Base-by-base conservation (phyloP, 1,140 invertebrate species). In the Odontomachus brunneus region DNA sequence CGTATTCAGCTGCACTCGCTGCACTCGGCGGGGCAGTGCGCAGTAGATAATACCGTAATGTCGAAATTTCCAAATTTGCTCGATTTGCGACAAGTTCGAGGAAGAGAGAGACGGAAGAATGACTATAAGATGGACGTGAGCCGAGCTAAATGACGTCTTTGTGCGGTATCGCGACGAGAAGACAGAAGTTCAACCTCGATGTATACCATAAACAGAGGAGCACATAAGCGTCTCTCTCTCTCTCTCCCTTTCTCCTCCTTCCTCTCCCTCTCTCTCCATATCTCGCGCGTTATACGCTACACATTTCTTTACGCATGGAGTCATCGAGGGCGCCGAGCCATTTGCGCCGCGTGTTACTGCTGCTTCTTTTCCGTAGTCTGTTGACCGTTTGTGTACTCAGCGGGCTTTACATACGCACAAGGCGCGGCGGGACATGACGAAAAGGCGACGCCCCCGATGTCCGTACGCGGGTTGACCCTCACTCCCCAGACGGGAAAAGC, bases 221-320 rank as follows among this genome's bases (percentile, higher is more conserved):
- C 51, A 60, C 29, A 17, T n/a, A 24, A 24, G 44, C 44, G 38
- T 15, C 5, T 49, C 65, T 48, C 38, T 44, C 38, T 44, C 38
- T 44, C 38, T 4, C 38, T 44, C 38, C 9, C 38, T 44, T 11
- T 44, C 9, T 44, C 38, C 9, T 7, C 9, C 38, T 44, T 7
- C 9, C 38, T 44, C 38, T 44, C 9, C 9, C 38, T 44, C 38
- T 11, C 38, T 5, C 29, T 44, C 38, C 9, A 0, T 44, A 3
- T 44, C 38, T 44, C 24, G 44, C 15, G 65, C 17, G 57, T n/a
- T n/a, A 22, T 80, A 49, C 44, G 59, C 48, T 44, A 57, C 51
- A 80, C 75, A 69, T 48, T 69, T 69, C 63, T 80, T 80, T 80
- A 80, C 75, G 75, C 75, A 71, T 71, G 75, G 33, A 80, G 14